Base-by-base conservation (phyloP, 2,113 vertebrate species). In the Coturnix japonica region DNA sequence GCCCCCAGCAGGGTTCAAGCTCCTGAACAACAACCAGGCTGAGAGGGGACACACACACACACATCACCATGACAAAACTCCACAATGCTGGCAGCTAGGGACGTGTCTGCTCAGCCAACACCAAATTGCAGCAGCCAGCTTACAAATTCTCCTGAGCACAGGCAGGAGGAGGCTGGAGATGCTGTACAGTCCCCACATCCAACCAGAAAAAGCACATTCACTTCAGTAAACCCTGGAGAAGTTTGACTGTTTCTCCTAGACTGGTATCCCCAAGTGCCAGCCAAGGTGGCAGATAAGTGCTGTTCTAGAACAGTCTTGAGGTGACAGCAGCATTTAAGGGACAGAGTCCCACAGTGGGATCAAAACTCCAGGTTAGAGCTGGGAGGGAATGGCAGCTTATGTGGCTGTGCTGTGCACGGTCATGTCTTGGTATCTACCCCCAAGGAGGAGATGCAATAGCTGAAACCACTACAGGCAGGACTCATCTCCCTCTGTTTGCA, bases 1-100 rank as follows among this genome's bases (percentile, higher is more conserved):
- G 77, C 74, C 74, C 77, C 63, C 89, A 90, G 90, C 81, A 72
- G 90, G 77, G 71, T 47, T 79, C 59, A 46, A 37, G 59, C 89
- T 81, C 77, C 63, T 1, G 2, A 67, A 49, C 35, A 87, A 35
- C 74, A 70, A 49, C 78, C 63, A 4, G 59, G 59, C 90, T 73
- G 83, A 47, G 53, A 30, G 15, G 31, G 54, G 37, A 46, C 81
- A 67, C 47, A 63, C 0, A 1, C 84, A 22, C 37, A 1, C 84
- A 22, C 33, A 74, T 47, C 88, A 61, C 87, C 3, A 13, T 44
- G 87, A 90, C 92, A 71, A 91, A 87, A 87, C 33, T 23, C 86
- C 53, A 17, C 1, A 0, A 64, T 7, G 22, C 5, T 2, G 0
- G 25, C 46, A 79, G 86, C 41, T 64, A 49, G 77, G 66, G 89